Base-by-base conservation (phyloP, 2,888 invertebrate species). In the Mythimna loreyi region DNA sequence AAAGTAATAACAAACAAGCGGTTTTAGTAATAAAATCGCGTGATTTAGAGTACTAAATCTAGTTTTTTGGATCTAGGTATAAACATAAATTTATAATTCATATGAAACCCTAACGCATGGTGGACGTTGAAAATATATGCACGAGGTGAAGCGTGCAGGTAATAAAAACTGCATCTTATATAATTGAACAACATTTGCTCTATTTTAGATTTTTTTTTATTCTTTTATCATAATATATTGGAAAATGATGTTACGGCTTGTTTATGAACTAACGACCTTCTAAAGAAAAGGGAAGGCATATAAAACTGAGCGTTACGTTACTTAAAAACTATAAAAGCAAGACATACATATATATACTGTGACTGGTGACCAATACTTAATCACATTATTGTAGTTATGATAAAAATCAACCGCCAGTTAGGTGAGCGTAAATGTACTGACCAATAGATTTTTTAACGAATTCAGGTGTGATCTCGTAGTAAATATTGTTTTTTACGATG, bases 11-110 rank as follows among this genome's bases (percentile, higher is more conserved):
- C 6, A 50, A 30, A 56, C 8, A 30, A 40, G 3, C 9, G 5
- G 11, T 16, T 16, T 43, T 57, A 13, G 21, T 30, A 30, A 50
- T 47, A 58, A 25, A 64, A 16, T 65, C 45, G 9, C 47, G 33
- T 64, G 56, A 64, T 64, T 43, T 65, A 71, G 16, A 33, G n/a
- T 16, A 49, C n/a, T 72, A 52, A 43, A 78, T 52, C 23, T 60
- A 23, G 13, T 60, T 8, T 64, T 25, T n/a, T 56, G 21, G 9
- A 30, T 63, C 23, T 36, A 28, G 16, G 3, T 55, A 56, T 56
- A 60, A 50, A 71, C 78, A 71, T 71, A 16, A 56, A 30, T 52
- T 40, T n/a, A 52, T 43, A 21, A 23, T 59, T 49, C 3, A 9
- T 3, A 19, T 36, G 23, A 36, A 67, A 47, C 21, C 4, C 16